These are phyloP conservation scores for Zaprionus capensis DNA, from an alignment of 1,140 invertebrate species.

Conservation along the genomic window DNA sequence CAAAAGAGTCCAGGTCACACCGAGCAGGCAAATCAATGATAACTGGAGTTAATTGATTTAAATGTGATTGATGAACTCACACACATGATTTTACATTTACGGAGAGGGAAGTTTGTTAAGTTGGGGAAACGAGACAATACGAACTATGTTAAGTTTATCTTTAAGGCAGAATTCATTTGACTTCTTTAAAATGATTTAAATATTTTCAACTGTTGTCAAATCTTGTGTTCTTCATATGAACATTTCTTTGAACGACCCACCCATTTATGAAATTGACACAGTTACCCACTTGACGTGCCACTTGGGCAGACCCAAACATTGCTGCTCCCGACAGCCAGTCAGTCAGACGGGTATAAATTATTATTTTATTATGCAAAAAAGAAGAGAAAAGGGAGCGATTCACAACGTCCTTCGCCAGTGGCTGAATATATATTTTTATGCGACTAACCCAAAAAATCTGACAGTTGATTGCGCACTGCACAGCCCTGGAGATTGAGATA, in stretches of 20 bases:
- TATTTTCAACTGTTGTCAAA: neutral
- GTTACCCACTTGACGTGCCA: slow-evolving; percentile 52
- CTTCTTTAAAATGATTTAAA: neutral
- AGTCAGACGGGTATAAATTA: slow-evolving; percentile 54
- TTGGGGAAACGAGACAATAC: neutral
- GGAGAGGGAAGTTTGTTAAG: neutral
- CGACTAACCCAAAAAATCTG: slow-evolving; percentile 53
- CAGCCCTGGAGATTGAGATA: slow-evolving; percentile 34
- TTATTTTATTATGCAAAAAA: slow-evolving; percentile 64
- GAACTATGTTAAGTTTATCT: too few species aligned
- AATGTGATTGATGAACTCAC: slow-evolving; percentile 63
- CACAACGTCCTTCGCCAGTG: slow-evolving; percentile 40
- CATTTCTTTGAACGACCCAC: neutral
- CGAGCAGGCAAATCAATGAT: slow-evolving; percentile 24
- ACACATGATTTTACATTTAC: neutral
- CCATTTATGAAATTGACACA: slow-evolving; percentile 49
- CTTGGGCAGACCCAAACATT: slow-evolving; percentile 25
- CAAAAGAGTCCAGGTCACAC: neutral
- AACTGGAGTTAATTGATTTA: slow-evolving; percentile 67
- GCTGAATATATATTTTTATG: slow-evolving; percentile 52
- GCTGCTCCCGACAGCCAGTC: neutral
- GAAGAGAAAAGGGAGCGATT: slow-evolving; percentile 37
- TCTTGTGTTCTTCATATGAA: neutral
- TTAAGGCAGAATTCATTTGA: too few species aligned
- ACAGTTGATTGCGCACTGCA: slow-evolving; percentile 40